These are phyloP conservation scores for Trissonchulus sp. DNA, from an alignment of 2,888 invertebrate species.

Conservation along the genomic window DNA sequence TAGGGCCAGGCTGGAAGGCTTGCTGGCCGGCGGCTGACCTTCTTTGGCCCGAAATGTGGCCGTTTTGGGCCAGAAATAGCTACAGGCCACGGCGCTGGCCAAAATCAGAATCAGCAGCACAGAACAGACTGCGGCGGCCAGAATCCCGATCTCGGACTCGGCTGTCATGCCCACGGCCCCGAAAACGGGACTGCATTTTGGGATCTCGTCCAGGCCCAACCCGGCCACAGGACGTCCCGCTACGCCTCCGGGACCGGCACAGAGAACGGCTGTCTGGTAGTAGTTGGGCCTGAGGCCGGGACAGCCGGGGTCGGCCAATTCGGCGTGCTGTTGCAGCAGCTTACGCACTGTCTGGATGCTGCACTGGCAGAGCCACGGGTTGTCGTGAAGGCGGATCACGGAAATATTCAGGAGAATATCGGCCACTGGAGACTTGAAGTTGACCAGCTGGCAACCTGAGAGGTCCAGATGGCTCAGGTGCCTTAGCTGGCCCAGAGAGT, in stretches of 20 bases:
- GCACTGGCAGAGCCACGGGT: slow-evolving; percentile 23
- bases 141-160: slow-evolving; percentile 24
- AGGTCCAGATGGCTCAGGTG: slow-evolving; percentile 7
- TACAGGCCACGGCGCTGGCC: slow-evolving; percentile 19
- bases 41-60: too few species aligned
- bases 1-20: too few species aligned
- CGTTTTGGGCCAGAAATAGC: slow-evolving; percentile 22
- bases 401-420: not conserved
- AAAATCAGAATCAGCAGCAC: slow-evolving; percentile 23
- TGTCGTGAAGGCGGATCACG: slow-evolving; percentile 2
- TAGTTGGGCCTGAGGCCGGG: not conserved
- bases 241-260: not conserved
- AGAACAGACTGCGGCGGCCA: slow-evolving; percentile 26
- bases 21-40: too few species aligned
- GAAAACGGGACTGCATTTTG: not conserved
- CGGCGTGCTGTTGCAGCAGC: not conserved
- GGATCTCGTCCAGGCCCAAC: not conserved
- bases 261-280: not conserved
- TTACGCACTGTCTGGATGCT: not conserved
- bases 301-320: not conserved
- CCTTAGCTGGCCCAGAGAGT: not conserved
- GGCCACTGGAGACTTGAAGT: not conserved
- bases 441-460: slow-evolving; percentile 14
- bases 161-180: slow-evolving; percentile 17
- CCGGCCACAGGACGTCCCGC: slow-evolving; percentile 15